Percentiles rank a stretch among this genome's conserved stretches.
Conservation (phyloP, 1,140 invertebrate genomes). For the Listronotus oregonensis region DNA sequence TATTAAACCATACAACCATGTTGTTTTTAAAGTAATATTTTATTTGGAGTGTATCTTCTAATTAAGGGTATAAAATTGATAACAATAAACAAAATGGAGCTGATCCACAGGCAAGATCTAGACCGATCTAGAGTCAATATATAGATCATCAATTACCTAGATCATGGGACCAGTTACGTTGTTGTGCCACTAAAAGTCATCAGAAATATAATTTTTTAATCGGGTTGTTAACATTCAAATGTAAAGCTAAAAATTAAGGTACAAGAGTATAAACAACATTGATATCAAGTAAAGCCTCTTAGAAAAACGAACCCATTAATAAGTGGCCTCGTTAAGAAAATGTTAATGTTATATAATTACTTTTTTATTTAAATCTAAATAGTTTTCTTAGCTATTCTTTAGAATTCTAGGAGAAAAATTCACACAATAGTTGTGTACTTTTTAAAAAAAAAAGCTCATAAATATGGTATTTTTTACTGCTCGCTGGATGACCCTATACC, state of each 20-base stretch:
- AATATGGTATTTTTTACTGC: too few relatives aligned
- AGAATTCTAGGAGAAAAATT: too few relatives aligned
- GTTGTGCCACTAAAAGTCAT: constrained; percentile 72
- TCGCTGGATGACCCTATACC: too few relatives aligned
- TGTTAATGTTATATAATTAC: too few relatives aligned
- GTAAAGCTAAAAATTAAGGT: not conserved
- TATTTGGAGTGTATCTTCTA: constrained; percentile 15
- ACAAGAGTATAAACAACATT: not conserved
- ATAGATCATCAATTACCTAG: constrained; percentile 68
- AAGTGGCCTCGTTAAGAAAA: too few relatives aligned
- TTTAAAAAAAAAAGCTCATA: too few relatives aligned
- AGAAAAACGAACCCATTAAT: too few relatives aligned
- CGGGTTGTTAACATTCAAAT: constrained; percentile 20
- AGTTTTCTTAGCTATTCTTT: too few relatives aligned
- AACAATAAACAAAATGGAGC: constrained; percentile 31
- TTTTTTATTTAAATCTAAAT: too few relatives aligned
- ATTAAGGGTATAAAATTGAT: constrained; percentile 23
- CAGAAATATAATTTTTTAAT: constrained; percentile 50
- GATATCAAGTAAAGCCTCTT: not conserved
- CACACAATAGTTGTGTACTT: too few relatives aligned
- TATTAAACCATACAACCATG: not conserved
- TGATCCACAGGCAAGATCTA: constrained; percentile 54
- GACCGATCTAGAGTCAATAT: constrained; percentile 54
- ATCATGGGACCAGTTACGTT: constrained; percentile 74
- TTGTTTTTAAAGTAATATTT: constrained; percentile 2